These are phyloP conservation scores for Leptogaster cylindrica DNA, from an alignment of 2,888 invertebrate genomes.

Conservation along the genomic window DNA sequence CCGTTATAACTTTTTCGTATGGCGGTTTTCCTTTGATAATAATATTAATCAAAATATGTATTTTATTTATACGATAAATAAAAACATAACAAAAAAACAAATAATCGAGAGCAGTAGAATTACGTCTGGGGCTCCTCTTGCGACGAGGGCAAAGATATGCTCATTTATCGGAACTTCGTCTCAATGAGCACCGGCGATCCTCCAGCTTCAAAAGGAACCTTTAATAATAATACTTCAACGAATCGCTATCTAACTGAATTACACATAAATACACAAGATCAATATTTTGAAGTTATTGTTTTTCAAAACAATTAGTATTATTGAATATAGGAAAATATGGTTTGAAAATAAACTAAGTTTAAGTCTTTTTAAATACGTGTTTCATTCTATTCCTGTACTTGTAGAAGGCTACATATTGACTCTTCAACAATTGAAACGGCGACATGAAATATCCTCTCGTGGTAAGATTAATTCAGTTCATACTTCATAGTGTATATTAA, in stretches of 20 bases:
- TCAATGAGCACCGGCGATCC: conserved; percentile 11
- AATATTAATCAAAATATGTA: conserved; percentile 29
- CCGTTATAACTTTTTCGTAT: conserved; percentile 32
- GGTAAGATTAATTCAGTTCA: too few relatives aligned
- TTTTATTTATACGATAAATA: conserved; percentile 32
- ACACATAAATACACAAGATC: conserved; percentile 9
- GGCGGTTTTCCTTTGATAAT: conserved; percentile 29
- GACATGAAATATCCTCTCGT: too few relatives aligned
- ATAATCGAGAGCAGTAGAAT: conserved; percentile 24
- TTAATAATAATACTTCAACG: too few relatives aligned
- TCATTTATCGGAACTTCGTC: conserved; percentile 10
- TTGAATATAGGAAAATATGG: conserved; percentile 39
- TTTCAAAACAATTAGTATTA: conserved; percentile 36
- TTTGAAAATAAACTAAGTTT: conserved; percentile 38
- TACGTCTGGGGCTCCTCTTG: conserved; percentile 19
- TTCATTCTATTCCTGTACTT: conserved; percentile 6
- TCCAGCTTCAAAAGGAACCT: too few relatives aligned
- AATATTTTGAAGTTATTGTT: conserved; percentile 37
- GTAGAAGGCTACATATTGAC: background rate
- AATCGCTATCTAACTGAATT: too few relatives aligned
- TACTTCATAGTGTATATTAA: too few relatives aligned
- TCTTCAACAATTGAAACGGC: background rate
- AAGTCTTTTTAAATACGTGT: conserved; percentile 29
- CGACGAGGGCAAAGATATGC: conserved; percentile 4
- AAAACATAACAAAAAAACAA: background rate